phyloP scores from a whole-genome alignment of 1,140 invertebrate genomes.

The Megathymus violae region DNA sequence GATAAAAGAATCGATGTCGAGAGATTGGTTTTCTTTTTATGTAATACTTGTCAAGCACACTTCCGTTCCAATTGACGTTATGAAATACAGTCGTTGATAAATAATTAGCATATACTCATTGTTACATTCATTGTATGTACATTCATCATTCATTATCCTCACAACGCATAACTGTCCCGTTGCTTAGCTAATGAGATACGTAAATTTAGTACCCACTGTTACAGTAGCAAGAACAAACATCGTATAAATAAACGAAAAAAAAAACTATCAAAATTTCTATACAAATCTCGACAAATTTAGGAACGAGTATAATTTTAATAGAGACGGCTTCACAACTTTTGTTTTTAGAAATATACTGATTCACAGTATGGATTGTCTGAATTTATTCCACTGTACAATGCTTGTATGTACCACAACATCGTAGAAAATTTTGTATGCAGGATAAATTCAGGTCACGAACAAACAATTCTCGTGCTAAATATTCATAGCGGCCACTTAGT shows the following conservation, averaged over 20 bases:
- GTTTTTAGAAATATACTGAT: constrained; percentile 30
- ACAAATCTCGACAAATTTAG: constrained; percentile 24
- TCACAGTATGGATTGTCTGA: constrained; percentile 30
- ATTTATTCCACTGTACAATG: constrained; percentile 48
- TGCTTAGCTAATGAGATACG: too few relatives aligned
- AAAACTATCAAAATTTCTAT: constrained; percentile 20
- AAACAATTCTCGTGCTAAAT: constrained; percentile 62
- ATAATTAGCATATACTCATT: too few relatives aligned
- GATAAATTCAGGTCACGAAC: constrained; percentile 72
- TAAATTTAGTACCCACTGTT: neutral
- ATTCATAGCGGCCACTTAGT: constrained; percentile 54
- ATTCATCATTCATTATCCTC: too few relatives aligned
- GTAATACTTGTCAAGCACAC: neutral
- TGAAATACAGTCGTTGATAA: too few relatives aligned
- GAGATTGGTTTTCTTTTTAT: constrained; percentile 1
- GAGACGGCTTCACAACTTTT: constrained; percentile 30
- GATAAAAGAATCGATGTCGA: constrained; percentile 12
- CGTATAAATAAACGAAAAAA: constrained; percentile 7
- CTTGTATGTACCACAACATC: constrained; percentile 48
- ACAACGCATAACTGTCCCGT: too few relatives aligned
- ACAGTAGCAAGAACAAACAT: constrained; percentile 3
- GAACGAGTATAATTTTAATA: constrained; percentile 30
- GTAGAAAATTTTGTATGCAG: constrained; percentile 61
- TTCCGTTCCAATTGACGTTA: too few relatives aligned
- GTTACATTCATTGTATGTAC: too few relatives aligned